Percentiles rank a stretch among this genome's conserved stretches.
phyloP scores from a whole-genome alignment of 2,888 invertebrate species.

The Spodoptera picta region DNA sequence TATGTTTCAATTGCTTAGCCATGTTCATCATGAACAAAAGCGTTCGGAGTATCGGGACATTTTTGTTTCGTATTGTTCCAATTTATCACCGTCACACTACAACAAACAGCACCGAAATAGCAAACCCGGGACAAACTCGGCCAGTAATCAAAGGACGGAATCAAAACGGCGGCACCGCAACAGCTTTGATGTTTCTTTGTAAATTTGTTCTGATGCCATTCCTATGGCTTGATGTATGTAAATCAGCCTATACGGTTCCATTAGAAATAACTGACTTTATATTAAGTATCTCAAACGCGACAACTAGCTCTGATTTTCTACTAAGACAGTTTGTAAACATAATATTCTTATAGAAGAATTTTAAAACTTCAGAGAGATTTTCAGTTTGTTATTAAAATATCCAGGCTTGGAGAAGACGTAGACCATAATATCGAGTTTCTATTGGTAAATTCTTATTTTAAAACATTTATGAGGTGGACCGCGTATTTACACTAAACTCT shows the following conservation, averaged over 20 bases:
- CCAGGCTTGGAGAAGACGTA: conserved; percentile 40
- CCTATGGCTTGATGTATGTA: conserved; percentile 65
- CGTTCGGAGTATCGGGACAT: conserved; percentile 26
- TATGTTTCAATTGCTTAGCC: conserved; percentile 44
- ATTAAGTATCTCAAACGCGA: conserved; percentile 44
- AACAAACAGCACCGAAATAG: conserved; percentile 71
- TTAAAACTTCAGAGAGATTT: conserved; percentile 44
- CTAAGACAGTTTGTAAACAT: conserved; percentile 32
- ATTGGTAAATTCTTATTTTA: conserved; percentile 71
- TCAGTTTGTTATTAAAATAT: conserved; percentile 48
- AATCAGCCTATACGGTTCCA: conserved; percentile 51
- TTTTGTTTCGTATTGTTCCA: conserved; percentile 50
- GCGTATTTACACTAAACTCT: conserved; percentile 70
- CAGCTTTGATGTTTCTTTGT: conserved; percentile 82
- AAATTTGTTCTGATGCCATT: conserved; percentile 73
- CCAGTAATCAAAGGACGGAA: conserved; percentile 81
- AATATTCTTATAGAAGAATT: conserved; percentile 37
- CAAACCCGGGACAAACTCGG: conserved; percentile 68
- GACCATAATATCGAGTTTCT: conserved; percentile 61
- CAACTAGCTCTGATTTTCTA: conserved; percentile 44
- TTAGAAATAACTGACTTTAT: conserved; percentile 56
- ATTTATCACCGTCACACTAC: conserved; percentile 54
- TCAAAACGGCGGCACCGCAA: conserved; percentile 74
- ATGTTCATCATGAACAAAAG: conserved; percentile 34
- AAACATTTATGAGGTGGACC: conserved; percentile 71